Evolutionary conservation across 2,888 invertebrate genomes (phyloP), one percentile per base, ranked within the genome.

Genomic region (Plebejus argus): DNA sequence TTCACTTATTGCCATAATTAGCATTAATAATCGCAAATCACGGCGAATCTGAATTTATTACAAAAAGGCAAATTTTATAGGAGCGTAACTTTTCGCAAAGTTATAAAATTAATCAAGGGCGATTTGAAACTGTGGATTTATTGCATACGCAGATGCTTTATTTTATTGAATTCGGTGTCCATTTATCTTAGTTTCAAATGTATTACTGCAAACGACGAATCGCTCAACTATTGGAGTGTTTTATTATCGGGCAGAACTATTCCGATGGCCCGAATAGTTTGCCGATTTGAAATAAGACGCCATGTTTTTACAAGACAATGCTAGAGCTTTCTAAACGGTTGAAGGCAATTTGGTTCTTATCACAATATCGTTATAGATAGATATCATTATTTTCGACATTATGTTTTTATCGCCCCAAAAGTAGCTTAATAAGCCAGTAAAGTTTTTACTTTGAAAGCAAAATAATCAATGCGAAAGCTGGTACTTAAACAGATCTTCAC

Each of bases 181-280:
- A 85, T 88, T 86, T 84, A 86, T 85, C 85, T 82, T 85, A 84
- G 83, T 81, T 86, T 84, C 83, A 83, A 85, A 85, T 85, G 82
- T 86, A 85, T 84, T 83, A 82, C 82, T 83, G 82, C 84, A 85
- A 84, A 82, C 84, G 83, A 86, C 82, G 85, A 88, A 89, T 86
- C 84, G 86, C 85, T 88, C 87, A 88, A 88, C 87, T 89, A 86
- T 87, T 88, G 88, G 86, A 87, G 86, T 88, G 84, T 86, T 87
- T 87, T 87, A 87, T 85, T 84, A 85, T 84, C 78, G 74, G 33
- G 61, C 72, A 79, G 78, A 85, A 82, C 83, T 83, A 83, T 81
- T 82, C 80, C 81, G 80, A 84, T 85, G 85, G 83, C 83, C 83
- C 81, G 81, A 83, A 87, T 84, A 83, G 82, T 84, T 85, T 83